phyloP scores from a whole-genome alignment of 2,113 vertebrate genomes.

The Petromus typicus region DNA sequence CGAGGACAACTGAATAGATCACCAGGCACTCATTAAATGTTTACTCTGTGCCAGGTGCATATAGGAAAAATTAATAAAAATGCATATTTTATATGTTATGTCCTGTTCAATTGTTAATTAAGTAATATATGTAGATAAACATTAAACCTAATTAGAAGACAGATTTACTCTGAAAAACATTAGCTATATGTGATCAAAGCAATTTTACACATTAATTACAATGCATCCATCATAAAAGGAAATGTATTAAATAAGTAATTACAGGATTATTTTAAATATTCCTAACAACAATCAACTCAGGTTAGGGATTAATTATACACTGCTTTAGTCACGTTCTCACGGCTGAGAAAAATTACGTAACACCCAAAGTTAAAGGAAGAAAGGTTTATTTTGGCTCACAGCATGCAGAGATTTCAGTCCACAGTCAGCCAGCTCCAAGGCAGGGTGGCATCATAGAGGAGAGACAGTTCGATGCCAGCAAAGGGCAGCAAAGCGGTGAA shows the following conservation, averaged over 20 bases:
- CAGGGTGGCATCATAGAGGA: too few species aligned
- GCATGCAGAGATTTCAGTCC: too few species aligned
- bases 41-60: constrained; percentile 8
- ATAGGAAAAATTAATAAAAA: constrained; percentile 48
- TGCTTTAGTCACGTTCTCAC: too few species aligned
- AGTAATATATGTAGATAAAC: constrained; percentile 59
- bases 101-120: constrained; percentile 59
- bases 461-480: too few species aligned
- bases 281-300: constrained; percentile 22
- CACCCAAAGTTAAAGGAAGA: too few species aligned
- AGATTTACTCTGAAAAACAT: constrained; percentile 25
- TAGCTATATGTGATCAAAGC: constrained; percentile 51
- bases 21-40: constrained; percentile 62
- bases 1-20: constrained; percentile 52
- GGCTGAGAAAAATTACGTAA: too few species aligned
- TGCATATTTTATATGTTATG: constrained; percentile 18
- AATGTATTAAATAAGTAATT: constrained; percentile 58
- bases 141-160: constrained; percentile 58
- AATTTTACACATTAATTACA: constrained; percentile 62
- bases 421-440: too few species aligned
- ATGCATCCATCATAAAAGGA: constrained; percentile 45
- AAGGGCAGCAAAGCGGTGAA: too few species aligned
- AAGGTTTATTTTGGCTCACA: too few species aligned
- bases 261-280: constrained; percentile 34
- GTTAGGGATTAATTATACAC: constrained; percentile 29